Evolutionary conservation across 2,888 invertebrate genomes (phyloP).

Genomic region (Tachystola acroxantha): DNA sequence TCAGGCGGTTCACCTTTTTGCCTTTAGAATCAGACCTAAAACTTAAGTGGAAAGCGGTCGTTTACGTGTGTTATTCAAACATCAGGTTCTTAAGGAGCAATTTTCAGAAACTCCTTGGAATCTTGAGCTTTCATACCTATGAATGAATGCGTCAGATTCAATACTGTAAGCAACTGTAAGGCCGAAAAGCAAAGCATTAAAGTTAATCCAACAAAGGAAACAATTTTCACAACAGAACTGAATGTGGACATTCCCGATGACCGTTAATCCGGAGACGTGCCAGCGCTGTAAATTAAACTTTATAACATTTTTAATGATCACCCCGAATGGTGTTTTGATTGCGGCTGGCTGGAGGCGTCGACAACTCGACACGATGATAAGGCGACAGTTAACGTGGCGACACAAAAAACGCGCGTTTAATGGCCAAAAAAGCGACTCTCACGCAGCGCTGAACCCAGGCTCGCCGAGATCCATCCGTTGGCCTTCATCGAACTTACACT

Average conservation of each 20-base stretch:
- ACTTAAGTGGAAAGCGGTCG: too few relatives aligned
- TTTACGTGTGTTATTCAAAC: too few relatives aligned
- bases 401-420: slow-evolving; percentile 70
- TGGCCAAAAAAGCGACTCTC: slow-evolving; percentile 56
- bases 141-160: too few relatives aligned
- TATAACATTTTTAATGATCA: slow-evolving; percentile 76
- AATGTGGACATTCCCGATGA: slow-evolving; percentile 62
- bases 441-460: slow-evolving; percentile 25
- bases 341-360: slow-evolving; percentile 75
- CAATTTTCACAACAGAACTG: slow-evolving; percentile 49
- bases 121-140: too few relatives aligned
- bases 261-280: slow-evolving; percentile 64
- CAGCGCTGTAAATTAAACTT: slow-evolving; percentile 72
- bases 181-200: too few relatives aligned
- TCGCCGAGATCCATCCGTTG: slow-evolving; percentile 13
- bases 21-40: too few relatives aligned
- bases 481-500: slow-evolving; percentile 34
- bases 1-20: too few relatives aligned
- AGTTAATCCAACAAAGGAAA: slow-evolving; percentile 5
- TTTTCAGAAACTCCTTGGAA: too few relatives aligned
- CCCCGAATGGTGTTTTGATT: slow-evolving; percentile 76
- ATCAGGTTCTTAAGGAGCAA: too few relatives aligned
- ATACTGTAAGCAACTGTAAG: too few relatives aligned
- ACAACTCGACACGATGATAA: slow-evolving; percentile 76
- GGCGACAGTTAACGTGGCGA: slow-evolving; percentile 59